Base-by-base conservation (phyloP, 2,797 vertebrate genomes). In the Morus bassanus region DNA sequence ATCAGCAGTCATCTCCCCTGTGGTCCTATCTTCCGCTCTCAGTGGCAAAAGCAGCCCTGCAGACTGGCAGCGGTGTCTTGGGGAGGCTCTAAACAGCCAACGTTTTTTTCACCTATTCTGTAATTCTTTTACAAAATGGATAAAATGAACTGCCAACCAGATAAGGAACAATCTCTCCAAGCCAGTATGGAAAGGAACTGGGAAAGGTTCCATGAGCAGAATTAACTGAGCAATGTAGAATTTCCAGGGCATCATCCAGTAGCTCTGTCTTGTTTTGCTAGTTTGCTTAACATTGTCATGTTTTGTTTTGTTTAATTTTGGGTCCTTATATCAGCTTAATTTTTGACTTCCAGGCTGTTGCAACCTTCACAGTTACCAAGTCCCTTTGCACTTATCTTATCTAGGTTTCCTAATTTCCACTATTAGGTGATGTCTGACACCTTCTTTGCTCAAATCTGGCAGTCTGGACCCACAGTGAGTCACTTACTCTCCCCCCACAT, bases 381-480 rank as follows among this genome's bases (percentile, higher is more conserved):
- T 95, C 82, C 85, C 92, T 89, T 83, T 30, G 39, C 11, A 4
- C 46, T 97, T 98, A 98, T 98, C 98, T 98, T 98, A 98, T 98
- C 97, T 16, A 18, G 57, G 72, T 76, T 97, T 96, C 95, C 97
- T 95, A 72, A 96, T 98, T 98, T 97, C 97, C 97, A 96, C 94
- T 76, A 96, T 98, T 98, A 98, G 96, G 97, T 95, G 97, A 98
- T 96, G 97, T 98, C 98, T 98, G 98, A 95, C 95, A 96, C 95
- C 80, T 95, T 73, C 93, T 92, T 35, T 95, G 95, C 87, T 95
- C 91, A 80, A n/a, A 95, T 73, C 91, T 77, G 94, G 73, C 84
- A 83, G 97, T 96, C 98, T 97, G 97, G 95, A 95, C 91, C 67
- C 73, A 96, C 48, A 88, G 89, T 89, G 96, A 98, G 96, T 98